phyloP scores from a whole-genome alignment of 1,140 invertebrate genomes.

The Platyscapa corneri region DNA sequence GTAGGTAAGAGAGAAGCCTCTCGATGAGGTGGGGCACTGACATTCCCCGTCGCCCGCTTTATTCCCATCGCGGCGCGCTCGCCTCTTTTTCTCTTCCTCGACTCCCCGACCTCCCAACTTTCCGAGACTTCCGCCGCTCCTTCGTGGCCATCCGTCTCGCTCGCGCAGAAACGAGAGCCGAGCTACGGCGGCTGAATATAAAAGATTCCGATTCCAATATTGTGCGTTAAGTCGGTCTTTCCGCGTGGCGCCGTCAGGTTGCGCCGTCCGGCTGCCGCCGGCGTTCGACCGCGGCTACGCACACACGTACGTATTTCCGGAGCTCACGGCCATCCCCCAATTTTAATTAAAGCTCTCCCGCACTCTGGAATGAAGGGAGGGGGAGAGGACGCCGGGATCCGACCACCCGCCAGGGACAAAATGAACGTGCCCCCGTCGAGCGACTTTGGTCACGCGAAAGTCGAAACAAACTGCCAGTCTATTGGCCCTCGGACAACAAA shows the following conservation, averaged over 20 bases:
- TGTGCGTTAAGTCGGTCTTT: slow-evolving; percentile 51
- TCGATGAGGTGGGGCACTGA: not conserved
- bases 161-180: slow-evolving; percentile 43
- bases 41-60: not conserved
- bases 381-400: not conserved
- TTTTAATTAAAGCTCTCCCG: slow-evolving; percentile 66
- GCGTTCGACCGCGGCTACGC: not conserved
- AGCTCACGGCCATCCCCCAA: slow-evolving; percentile 54
- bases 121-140: slow-evolving; percentile 25
- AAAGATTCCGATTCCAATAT: slow-evolving; percentile 60
- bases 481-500: slow-evolving; percentile 17
- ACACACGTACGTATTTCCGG: not conserved
- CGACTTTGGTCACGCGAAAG: slow-evolving; percentile 63
- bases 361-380: not conserved
- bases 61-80: slow-evolving; percentile 9
- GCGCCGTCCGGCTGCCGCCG: not conserved
- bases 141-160: not conserved
- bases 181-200: slow-evolving; percentile 55
- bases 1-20: not conserved
- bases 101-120: too few species aligned
- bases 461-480: slow-evolving; percentile 54
- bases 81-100: slow-evolving; percentile 16
- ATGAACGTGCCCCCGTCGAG: slow-evolving; percentile 61
- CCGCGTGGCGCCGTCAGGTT: slow-evolving; percentile 45
- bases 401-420: slow-evolving; percentile 61